Conservation (phyloP, 2,797 vertebrate genomes). For the Melanogrammus aeglefinus region DNA sequence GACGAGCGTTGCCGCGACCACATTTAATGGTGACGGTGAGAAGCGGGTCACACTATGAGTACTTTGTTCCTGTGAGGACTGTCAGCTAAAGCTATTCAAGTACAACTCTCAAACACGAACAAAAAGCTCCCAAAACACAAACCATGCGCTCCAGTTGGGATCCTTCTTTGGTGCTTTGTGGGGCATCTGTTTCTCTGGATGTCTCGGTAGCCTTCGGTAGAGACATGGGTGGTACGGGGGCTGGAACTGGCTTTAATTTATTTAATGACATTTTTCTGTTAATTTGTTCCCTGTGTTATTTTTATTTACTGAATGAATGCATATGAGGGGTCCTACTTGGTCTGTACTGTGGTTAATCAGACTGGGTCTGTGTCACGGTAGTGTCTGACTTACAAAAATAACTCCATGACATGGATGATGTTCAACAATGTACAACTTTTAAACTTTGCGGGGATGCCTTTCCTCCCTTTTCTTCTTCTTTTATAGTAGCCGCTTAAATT, state of each 20-base stretch:
- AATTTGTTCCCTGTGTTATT: neutral
- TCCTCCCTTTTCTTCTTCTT: no score
- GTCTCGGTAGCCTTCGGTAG: neutral
- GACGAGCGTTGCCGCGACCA: neutral
- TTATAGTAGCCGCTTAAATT: neutral
- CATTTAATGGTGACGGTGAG: slow-evolving; percentile 1
- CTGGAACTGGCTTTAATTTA: neutral
- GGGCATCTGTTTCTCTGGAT: neutral
- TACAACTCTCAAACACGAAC: neutral
- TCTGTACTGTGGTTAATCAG: neutral
- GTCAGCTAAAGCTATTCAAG: neutral
- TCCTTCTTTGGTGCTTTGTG: neutral
- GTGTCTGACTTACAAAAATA: neutral
- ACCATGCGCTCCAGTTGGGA: neutral
- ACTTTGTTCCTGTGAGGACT: neutral
- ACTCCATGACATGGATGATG: neutral
- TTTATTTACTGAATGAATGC: neutral
- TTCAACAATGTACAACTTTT: neutral
- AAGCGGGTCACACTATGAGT: neutral
- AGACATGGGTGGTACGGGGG: neutral
- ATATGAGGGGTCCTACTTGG: neutral
- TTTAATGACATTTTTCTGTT: neutral
- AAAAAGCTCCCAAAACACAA: neutral
- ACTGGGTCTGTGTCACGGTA: neutral
- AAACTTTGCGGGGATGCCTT: neutral